Evolutionary conservation across 2,888 invertebrate genomes (phyloP).

Genomic region (Synergus gifuensis): DNA sequence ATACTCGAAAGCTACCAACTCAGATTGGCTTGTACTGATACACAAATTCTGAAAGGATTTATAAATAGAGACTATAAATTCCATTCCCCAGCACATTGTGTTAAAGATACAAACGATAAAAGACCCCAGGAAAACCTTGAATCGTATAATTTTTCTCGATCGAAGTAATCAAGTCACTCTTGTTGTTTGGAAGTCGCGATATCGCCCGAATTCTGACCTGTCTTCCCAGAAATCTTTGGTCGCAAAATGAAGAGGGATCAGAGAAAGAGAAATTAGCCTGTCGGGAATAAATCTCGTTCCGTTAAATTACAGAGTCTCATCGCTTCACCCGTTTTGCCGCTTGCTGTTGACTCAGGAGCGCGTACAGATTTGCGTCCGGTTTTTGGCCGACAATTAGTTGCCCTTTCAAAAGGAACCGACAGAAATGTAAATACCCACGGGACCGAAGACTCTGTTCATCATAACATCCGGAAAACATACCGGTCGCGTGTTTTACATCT

Average conservation of each 20-base stretch:
- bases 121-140: too few species aligned
- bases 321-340: slow-evolving; percentile 43
- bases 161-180: background rate
- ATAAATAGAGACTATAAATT: too few species aligned
- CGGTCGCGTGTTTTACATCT: slow-evolving; percentile 35
- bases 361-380: slow-evolving; percentile 44
- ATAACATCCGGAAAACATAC: slow-evolving; percentile 38
- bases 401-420: slow-evolving; percentile 41
- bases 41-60: too few species aligned
- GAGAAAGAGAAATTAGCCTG: slow-evolving; percentile 58
- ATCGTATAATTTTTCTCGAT: too few species aligned
- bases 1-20: too few species aligned
- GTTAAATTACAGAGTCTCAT: slow-evolving; percentile 58
- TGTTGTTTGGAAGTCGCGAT: background rate
- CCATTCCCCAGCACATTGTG: too few species aligned
- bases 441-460: slow-evolving; percentile 10
- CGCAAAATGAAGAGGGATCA: slow-evolving; percentile 45
- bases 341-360: slow-evolving; percentile 61
- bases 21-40: too few species aligned
- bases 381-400: slow-evolving; percentile 40
- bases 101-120: too few species aligned
- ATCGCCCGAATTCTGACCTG: background rate
- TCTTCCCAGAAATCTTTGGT: slow-evolving; percentile 9
- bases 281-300: slow-evolving; percentile 63
- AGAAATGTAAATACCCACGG: slow-evolving; percentile 36